A percentile compares a stretch with the other conserved stretches of the same genome.
phyloP scores from a whole-genome alignment of 2,797 vertebrate species.

The Hypotaenidia okinawae region DNA sequence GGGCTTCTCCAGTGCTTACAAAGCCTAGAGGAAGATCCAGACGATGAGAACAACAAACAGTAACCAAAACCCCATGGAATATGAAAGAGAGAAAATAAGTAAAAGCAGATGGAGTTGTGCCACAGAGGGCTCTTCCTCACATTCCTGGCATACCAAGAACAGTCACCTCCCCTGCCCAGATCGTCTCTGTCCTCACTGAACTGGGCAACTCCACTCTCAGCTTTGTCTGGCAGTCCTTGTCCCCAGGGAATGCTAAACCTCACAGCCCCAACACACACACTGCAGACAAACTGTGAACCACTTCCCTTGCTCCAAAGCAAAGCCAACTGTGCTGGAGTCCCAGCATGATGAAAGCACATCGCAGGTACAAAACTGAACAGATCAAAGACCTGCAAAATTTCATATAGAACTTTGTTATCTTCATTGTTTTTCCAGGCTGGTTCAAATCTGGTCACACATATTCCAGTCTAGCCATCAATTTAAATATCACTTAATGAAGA shows the following conservation, averaged over 20 bases:
- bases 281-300: neutral
- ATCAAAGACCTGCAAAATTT: neutral
- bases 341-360: neutral
- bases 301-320: neutral
- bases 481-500: neutral
- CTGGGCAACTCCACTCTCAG: neutral
- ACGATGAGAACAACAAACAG: constrained; percentile 5
- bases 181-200: constrained; percentile 25
- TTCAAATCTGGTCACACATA: neutral
- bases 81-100: constrained; percentile 60
- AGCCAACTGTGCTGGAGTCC: neutral
- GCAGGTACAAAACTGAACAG: neutral
- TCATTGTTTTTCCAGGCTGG: neutral
- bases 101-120: constrained; percentile 62
- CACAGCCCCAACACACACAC: neutral
- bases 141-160: neutral
- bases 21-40: constrained; percentile 34
- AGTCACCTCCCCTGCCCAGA: constrained; percentile 49
- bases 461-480: neutral
- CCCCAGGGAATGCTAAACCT: neutral
- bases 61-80: neutral
- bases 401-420: neutral
- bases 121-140: constrained; percentile 35
- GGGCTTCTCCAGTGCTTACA: neutral
- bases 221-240: neutral